Base-by-base conservation (phyloP, 2,113 vertebrate species). In the Henicopernis longicauda region DNA sequence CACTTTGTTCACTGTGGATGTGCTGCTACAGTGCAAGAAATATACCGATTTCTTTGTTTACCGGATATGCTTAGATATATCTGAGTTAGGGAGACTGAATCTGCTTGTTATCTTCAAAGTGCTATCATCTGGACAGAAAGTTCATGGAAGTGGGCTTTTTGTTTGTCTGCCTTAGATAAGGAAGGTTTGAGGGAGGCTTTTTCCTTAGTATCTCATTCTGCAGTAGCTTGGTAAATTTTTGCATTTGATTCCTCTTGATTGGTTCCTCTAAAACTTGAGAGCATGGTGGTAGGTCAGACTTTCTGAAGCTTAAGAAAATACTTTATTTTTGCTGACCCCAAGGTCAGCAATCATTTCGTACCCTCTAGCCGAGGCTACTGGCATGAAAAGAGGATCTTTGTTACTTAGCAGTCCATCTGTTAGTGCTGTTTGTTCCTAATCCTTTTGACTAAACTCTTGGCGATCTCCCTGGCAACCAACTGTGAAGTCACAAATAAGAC, bases 401-500 rank as follows among this genome's bases (percentile, higher is more conserved):
- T 95, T 79, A 89, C 86, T 82, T 95, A 95, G 84, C 89, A 95
- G 81, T 91, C 89, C 95, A 95, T 95, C 93, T 97, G 91, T 63
- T 91, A 40, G 58, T 87, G 70, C 80, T 92, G 49, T 84, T 91
- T 87, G 73, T 95, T 89, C 70, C 72, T 82, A 66, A 73, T 92
- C 42, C 58, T 89, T 95, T 69, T 80, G 61, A n/a, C 65, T 72
- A 67, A 95, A 74, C 65, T 59, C 80, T 59, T 82, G 40, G 34
- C 17, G 29, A 88, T 77, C 54, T 82, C 78, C 66, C 21, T 76
- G 57, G 74, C 84, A 91, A 85, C 82, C 73, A 76, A 9, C 29
- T 27, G 62, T 77, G 42, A 94, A 95, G 55, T 89, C 5, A 15
- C 40, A 86, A 86, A 34, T 67, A 38, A 87, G 40, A 49, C 79